These are phyloP conservation scores for Cuniculus paca DNA, from an alignment of 2,797 vertebrate genomes.

Conservation along the genomic window DNA sequence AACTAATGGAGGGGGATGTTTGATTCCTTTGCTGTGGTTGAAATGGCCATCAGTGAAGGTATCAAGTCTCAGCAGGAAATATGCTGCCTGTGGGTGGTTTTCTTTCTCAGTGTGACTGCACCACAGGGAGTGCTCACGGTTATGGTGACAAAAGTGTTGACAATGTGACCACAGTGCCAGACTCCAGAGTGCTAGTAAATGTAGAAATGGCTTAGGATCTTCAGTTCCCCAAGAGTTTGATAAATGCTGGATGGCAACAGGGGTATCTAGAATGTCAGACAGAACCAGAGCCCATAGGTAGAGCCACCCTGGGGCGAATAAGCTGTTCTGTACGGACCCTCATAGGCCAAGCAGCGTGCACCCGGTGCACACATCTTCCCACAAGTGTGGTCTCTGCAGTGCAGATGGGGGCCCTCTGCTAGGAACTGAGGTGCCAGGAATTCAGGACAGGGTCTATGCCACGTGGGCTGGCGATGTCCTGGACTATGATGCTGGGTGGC, in stretches of 20 bases:
- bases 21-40: not conserved
- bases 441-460: not conserved
- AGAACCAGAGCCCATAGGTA: not conserved
- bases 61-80: not conserved
- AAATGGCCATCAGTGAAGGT: not conserved
- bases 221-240: not conserved
- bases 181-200: not conserved
- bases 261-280: not conserved
- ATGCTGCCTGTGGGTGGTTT: not conserved
- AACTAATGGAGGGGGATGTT: not conserved
- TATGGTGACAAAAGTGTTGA: not conserved
- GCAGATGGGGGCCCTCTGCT: not conserved
- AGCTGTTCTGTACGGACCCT: rapidly evolving
- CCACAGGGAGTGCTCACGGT: not conserved
- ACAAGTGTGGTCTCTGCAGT: no score
- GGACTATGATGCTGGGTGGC: not conserved
- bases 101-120: not conserved
- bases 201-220: not conserved
- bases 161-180: not conserved
- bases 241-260: not conserved
- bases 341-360: not conserved
- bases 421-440: not conserved
- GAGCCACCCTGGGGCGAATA: not conserved
- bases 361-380: rapidly evolving
- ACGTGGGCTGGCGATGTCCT: not conserved